Evolutionary conservation across 2,797 vertebrate genomes (phyloP), one percentile per base, ranked within the genome.

Genomic region (Microtus agrestis): DNA sequence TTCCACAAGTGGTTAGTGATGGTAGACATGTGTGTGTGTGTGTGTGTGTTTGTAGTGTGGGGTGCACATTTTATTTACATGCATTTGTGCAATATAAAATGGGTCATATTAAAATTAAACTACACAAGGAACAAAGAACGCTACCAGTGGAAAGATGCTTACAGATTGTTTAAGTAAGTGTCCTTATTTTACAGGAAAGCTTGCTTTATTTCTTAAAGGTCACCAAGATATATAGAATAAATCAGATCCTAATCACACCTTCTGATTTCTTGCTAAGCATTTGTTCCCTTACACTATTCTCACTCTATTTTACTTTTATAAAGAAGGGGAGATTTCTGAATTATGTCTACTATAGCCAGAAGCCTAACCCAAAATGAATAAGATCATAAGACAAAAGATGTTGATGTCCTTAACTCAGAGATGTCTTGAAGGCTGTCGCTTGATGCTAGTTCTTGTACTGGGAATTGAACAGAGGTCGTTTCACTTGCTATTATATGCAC

Each of bases 361-460:
- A 48, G 78, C 17, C 40, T 85, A 76, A 48, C 43, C 9, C n/a
- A 77, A n/a, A 43, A 76, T 10, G 17, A 85, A 2, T 34, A 96
- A 86, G 37, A 63, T 27, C 37, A 40, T 31, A 31, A 43, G 56
- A 2, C 31, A 5, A 65, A 46, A 31, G 15, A 76, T 2, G 69
- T 93, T 59, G 86, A 3, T 96, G 63, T 96, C 87, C 97, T 97
- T 97, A 96, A 65, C 91, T 97, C 27, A 91, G 31, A 74, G 97
- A 85, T 90, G 46, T 84, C 97, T 94, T 96, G 77, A 96, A 91
- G 97, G 82, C 86, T 46, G 95, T 2, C 95, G 95, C 37, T 97
- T 40, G 73, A 11, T 40, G 15, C 43, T 74, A 61, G 4, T 61
- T 63, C 6, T 43, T 4, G 29, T 12, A 27, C 37, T 77, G 5